phyloP scores from a whole-genome alignment of 2,113 vertebrate species.

The Neodon shergylaensis region DNA sequence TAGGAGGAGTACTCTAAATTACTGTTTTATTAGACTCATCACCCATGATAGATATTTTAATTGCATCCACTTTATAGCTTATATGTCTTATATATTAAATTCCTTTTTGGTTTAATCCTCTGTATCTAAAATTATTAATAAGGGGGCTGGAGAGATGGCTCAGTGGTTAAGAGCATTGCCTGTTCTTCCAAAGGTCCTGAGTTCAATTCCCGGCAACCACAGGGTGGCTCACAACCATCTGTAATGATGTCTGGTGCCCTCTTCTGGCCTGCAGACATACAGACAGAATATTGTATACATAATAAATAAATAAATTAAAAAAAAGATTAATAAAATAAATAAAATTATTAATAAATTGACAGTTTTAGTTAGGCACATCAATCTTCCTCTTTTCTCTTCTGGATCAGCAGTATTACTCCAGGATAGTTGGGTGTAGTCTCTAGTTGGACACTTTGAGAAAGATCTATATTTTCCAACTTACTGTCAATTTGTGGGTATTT shows the following conservation, averaged over 20 bases:
- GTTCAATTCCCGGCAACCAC: no score
- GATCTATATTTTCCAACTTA: not conserved
- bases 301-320: no score
- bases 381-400: not conserved
- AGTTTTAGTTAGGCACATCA: slow-evolving; percentile 13
- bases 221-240: no score
- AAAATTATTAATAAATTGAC: not conserved
- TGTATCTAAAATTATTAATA: slow-evolving; percentile 17
- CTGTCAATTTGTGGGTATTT: slow-evolving; percentile 13
- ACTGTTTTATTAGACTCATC: not conserved
- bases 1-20: not conserved
- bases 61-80: not conserved
- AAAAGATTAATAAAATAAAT: no score
- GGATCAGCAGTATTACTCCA: not conserved
- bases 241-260: no score
- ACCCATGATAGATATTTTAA: not conserved
- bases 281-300: no score
- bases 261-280: no score
- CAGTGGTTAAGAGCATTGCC: no score
- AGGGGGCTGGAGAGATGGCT: no score
- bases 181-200: no score
- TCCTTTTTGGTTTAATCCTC: slow-evolving; percentile 27
- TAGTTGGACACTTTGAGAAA: not conserved
- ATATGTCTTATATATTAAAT: not conserved
- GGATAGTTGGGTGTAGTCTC: slow-evolving; percentile 23